These are phyloP conservation scores for Pangasius mekongensis DNA, from an alignment of 2,797 vertebrate genomes.

Conservation along the genomic window DNA sequence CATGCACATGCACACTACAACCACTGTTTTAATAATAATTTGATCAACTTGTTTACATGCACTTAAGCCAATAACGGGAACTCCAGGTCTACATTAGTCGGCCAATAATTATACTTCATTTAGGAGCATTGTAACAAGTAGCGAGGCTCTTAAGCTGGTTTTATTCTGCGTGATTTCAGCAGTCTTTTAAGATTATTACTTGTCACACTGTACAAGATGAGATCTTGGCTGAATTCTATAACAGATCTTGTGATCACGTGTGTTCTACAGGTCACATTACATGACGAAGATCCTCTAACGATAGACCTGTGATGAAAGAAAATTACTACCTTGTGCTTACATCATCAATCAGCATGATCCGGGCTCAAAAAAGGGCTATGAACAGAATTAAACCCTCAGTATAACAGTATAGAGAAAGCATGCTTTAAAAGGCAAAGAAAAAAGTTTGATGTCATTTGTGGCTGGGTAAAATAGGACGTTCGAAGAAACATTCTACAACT, in stretches of 20 bases:
- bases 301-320: background rate
- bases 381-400: background rate
- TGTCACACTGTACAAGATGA: background rate
- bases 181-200: constrained; percentile 4
- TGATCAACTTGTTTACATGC: background rate
- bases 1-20: background rate
- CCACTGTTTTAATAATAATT: background rate
- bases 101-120: background rate
- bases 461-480: background rate
- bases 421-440: background rate
- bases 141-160: background rate
- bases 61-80: background rate
- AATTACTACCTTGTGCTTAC: background rate
- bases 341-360: background rate
- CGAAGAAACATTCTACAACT: background rate
- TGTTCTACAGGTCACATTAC: background rate
- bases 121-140: background rate
- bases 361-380: background rate
- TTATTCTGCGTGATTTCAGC: background rate
- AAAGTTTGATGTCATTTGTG: background rate
- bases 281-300: background rate
- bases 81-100: background rate
- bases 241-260: background rate
- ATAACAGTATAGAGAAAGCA: background rate
- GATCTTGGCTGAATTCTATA: background rate